These are phyloP conservation scores for Lochmaea crataegi DNA, from an alignment of 2,888 invertebrate species.

Conservation along the genomic window DNA sequence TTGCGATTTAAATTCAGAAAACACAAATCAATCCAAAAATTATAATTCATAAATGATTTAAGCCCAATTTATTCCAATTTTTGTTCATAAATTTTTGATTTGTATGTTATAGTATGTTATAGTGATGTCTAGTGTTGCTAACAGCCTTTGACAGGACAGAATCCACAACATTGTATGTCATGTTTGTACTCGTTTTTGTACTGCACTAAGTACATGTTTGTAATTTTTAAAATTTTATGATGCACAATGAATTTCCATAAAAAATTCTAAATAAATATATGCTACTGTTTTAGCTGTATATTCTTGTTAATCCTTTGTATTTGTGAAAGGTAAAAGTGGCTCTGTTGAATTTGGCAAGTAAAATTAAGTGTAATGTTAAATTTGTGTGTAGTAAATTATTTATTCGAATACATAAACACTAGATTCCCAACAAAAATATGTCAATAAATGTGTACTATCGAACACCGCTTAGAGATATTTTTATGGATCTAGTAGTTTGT, in stretches of 20 bases:
- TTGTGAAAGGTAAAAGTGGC: background rate
- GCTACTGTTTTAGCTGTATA: background rate
- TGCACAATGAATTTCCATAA: background rate
- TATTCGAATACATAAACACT: too few species aligned
- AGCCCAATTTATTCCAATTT: background rate
- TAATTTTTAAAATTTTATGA: background rate
- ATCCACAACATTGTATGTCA: conserved; percentile 4
- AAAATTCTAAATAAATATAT: background rate
- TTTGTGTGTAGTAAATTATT: too few species aligned
- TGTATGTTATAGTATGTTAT: background rate
- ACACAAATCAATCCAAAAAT: background rate
- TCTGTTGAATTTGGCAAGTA: too few species aligned
- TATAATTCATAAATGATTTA: background rate
- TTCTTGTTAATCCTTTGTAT: background rate
- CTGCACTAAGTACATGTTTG: background rate
- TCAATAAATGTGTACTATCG: too few species aligned
- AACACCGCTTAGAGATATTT: too few species aligned
- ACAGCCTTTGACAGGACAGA: conserved; percentile 18
- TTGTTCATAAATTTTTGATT: conserved; percentile 7
- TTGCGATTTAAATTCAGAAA: too few species aligned
- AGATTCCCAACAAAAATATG: too few species aligned
- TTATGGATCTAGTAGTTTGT: too few species aligned
- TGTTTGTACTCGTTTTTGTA: background rate
- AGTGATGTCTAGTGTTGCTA: conserved; percentile 38
- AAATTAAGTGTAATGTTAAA: too few species aligned